Base-by-base conservation (phyloP, 2,888 invertebrate species). In the Magallana nippona region DNA sequence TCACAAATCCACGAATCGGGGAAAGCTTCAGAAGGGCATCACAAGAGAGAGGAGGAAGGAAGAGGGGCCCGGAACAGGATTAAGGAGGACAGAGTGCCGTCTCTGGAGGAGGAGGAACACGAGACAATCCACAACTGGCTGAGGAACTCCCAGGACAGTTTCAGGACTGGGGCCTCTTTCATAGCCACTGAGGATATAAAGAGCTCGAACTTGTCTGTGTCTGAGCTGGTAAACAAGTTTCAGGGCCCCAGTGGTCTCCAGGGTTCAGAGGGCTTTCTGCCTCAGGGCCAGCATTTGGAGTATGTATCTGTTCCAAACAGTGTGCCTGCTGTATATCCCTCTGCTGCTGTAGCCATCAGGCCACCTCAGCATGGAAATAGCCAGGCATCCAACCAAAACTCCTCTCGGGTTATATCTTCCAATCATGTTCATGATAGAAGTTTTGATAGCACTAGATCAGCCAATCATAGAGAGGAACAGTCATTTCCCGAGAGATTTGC, bases 281-380 rank as follows among this genome's bases (percentile, higher is more conserved):
- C 71, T 71, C 15, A 27, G 27, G 15, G 22, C 71, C 17, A 60
- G 60, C 60, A 17, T 60, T 71, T 32, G 2, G 71, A 71, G 27
- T 71, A 15, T 32, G 71, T 22, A 5, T 71, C 71, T 71, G 3
- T 57, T 19, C 22, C 57, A 56, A 57, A 56, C 77, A 82, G 78
- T 83, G 83, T 79, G 15, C 79, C 79, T 78, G 81, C 71, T 58
- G 55, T 80, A 17, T 57, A 79, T 44, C 79, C 82, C 44, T 19
- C 71, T n/a, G 57, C 79, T 55, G 89, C 90, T 44, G 87, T 90
- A 19, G 87, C 89, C 17, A 89, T 90, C 19, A 84, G 89, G 57
- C 91, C 90, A 27, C 90, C 90, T 10, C 90, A 90, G 44, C 90
- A 90, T 71, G 71, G 71, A 13, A 44, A 82, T 63, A 71, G 82